Conservation (phyloP, 2,797 vertebrate species). For the Anguilla anguilla region DNA sequence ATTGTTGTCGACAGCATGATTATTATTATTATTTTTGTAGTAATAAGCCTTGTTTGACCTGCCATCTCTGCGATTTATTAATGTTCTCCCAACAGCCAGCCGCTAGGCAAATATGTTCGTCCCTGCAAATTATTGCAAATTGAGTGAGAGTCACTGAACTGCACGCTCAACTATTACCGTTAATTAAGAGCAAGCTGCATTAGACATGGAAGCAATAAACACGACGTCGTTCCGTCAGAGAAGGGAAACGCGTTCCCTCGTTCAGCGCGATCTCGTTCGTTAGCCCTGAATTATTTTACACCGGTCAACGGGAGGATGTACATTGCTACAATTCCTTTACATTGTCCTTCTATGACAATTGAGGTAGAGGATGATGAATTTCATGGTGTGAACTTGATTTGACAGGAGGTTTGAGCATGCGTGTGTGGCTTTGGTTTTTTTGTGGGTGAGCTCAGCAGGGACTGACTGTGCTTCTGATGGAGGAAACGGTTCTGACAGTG, state of each 20-base stretch:
- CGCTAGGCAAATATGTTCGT: conserved; percentile 22
- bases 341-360: neutral
- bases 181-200: conserved; percentile 26
- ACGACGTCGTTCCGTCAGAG: neutral
- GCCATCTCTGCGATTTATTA: conserved; percentile 18
- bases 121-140: conserved; percentile 24
- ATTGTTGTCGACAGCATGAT: neutral
- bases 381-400: neutral
- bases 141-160: neutral
- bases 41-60: conserved; percentile 31
- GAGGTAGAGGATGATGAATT: neutral
- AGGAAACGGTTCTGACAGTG: neutral
- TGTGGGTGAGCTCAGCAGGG: neutral
- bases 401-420: neutral
- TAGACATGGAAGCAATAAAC: conserved; percentile 21
- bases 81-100: conserved; percentile 20
- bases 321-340: neutral
- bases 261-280: too few species aligned
- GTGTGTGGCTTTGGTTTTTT: neutral
- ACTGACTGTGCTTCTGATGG: neutral
- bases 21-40: conserved; percentile 19
- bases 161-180: conserved; percentile 26
- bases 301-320: neutral
- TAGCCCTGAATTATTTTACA: neutral
- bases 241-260: neutral